phyloP scores from a whole-genome alignment of 2,113 vertebrate species.

The Hucho hucho region DNA sequence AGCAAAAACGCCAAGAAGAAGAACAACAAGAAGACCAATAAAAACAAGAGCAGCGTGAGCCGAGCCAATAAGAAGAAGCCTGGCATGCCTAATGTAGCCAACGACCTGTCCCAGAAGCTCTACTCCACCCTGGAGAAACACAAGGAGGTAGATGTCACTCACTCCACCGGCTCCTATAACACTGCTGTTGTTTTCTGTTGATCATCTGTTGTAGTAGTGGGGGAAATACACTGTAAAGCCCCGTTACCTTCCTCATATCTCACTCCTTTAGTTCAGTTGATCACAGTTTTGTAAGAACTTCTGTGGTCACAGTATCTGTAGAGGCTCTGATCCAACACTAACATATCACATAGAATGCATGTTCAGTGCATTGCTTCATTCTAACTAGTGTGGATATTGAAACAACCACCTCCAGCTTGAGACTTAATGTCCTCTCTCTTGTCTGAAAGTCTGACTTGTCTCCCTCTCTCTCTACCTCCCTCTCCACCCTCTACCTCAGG shows the following conservation, averaged over 20 bases:
- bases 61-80: slow-evolving; percentile 98
- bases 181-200: neutral
- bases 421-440: neutral
- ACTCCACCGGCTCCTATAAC: neutral
- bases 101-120: slow-evolving; percentile 97
- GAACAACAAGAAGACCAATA: slow-evolving; percentile 99
- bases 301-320: no score
- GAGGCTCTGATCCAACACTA: no score
- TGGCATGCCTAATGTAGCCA: slow-evolving; percentile 96
- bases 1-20: slow-evolving; percentile 99
- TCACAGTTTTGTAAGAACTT: neutral
- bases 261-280: neutral
- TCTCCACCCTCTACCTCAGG: slow-evolving; percentile 68
- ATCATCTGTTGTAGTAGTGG: no score
- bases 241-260: neutral
- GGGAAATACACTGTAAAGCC: neutral
- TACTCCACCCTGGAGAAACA: slow-evolving; percentile 99
- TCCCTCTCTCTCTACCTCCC: neutral
- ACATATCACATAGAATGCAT: neutral
- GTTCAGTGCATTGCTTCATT: neutral
- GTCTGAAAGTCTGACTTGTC: neutral
- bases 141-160: slow-evolving; percentile 85
- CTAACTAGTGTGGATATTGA: neutral
- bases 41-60: slow-evolving; percentile 98
- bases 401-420: neutral